Evolutionary conservation across 2,888 invertebrate species (phyloP), one percentile per base, ranked within the genome.

Genomic region (Hetaerina titia): DNA sequence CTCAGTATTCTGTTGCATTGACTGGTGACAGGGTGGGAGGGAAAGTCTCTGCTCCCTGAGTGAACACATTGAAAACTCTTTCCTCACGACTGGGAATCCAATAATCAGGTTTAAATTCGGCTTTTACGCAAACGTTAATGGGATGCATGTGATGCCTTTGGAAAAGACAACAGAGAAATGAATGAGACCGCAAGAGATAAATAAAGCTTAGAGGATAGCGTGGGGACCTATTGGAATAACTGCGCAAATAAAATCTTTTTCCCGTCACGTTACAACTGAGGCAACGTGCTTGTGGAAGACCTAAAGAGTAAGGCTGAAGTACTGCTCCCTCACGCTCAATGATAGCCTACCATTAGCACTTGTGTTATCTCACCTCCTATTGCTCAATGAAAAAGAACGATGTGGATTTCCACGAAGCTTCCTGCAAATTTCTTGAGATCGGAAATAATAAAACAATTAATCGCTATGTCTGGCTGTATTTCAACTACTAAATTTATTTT

Each of bases 1-100:
- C 64, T 90, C 90, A 64, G 90, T 31, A 90, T 90, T 90, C 90
- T 90, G 90, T 90, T 90, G 90, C 90, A 90, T 64, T 64, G 45
- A 64, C 63, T 63, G 69, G 69, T 69, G 69, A 69, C 69, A 5
- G 22, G n/a, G 22, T 6, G 69, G 7, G 11, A 8, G 69, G 69
- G 69, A 69, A 69, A 69, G 22, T 69, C 69, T n/a, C 69, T 11
- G n/a, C 69, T 69, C 69, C 69, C 63, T 63, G 11, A n/a, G n/a
- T n/a, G 69, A 69, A 69, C 69, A 69, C 69, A 69, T 69, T n/a
- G 69, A 19, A 69, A 69, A 17, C 22, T 22, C n/a, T n/a, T 69
- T 69, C 45, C 69, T 69, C 69, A 69, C 69, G 69, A 63, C 8
- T 7, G n/a, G 69, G 69, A 69, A 69, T 69, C 69, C 69, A 69